Percentiles rank a stretch among this genome's conserved stretches.
Evolutionary conservation across 2,888 invertebrate species (phyloP).

Genomic region (Amphipyra tragopoginis): DNA sequence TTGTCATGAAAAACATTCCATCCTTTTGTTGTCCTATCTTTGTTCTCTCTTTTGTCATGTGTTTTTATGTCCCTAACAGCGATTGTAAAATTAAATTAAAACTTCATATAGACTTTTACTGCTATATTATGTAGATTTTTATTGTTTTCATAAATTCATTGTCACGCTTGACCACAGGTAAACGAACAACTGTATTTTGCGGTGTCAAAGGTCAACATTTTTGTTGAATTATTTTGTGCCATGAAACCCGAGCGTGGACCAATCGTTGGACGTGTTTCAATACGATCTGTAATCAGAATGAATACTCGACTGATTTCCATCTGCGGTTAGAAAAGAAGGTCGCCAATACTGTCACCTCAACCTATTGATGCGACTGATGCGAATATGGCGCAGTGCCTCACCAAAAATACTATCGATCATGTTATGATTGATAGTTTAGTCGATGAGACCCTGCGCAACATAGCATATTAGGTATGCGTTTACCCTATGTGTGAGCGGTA

Average conservation of each 20-base stretch:
- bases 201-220: too few relatives aligned
- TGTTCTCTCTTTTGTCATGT: neutral
- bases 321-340: slow-evolving; percentile 3
- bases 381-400: neutral
- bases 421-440: slow-evolving; percentile 11
- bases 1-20: slow-evolving; percentile 2
- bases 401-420: neutral
- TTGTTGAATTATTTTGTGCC: neutral
- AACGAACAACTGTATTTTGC: too few relatives aligned
- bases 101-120: neutral
- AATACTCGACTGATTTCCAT: neutral
- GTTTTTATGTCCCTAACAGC: neutral
- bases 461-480: slow-evolving; percentile 4
- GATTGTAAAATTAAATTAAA: neutral
- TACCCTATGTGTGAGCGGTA: too few relatives aligned
- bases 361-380: neutral
- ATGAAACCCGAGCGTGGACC: neutral
- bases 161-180: neutral
- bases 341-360: neutral
- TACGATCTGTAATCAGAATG: neutral
- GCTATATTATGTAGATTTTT: too few relatives aligned
- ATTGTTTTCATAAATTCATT: neutral
- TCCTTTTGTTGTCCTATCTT: neutral
- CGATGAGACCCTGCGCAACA: neutral
- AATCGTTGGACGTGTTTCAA: too few relatives aligned